Evolutionary conservation across 1,140 invertebrate genomes (phyloP).

Genomic region (Trissolcus basalis): DNA sequence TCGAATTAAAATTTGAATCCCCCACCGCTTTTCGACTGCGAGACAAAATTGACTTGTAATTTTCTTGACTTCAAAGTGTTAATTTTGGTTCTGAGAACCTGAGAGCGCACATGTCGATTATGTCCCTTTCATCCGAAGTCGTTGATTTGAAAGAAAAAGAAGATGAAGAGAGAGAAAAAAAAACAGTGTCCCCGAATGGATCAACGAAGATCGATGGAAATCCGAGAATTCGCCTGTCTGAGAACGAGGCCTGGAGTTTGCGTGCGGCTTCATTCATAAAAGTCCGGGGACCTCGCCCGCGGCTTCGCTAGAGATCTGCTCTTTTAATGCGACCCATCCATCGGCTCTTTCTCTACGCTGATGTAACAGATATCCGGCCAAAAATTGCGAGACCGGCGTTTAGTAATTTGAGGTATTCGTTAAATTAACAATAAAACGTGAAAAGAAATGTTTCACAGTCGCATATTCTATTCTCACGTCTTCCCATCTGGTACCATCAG

Average conservation of each 20-base stretch:
- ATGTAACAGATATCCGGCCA: conserved; percentile 64
- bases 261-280: conserved; percentile 66
- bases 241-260: conserved; percentile 59
- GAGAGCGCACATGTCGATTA: conserved; percentile 2
- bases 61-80: too few relatives aligned
- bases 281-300: conserved; percentile 47
- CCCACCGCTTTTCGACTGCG: too few relatives aligned
- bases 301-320: conserved; percentile 68
- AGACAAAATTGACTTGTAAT: too few relatives aligned
- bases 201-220: conserved; percentile 69
- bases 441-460: too few relatives aligned
- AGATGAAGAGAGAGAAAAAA: conserved; percentile 1
- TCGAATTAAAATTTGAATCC: too few relatives aligned
- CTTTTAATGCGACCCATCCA: conserved; percentile 66
- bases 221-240: conserved; percentile 50
- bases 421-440: background rate
- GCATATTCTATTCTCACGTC: too few relatives aligned
- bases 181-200: conserved; percentile 67
- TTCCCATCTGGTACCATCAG: too few relatives aligned
- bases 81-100: background rate
- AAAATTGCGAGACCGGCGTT: conserved; percentile 30
- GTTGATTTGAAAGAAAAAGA: background rate
- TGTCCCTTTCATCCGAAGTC: background rate
- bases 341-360: conserved; percentile 53
- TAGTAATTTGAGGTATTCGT: conserved; percentile 19